phyloP scores from a whole-genome alignment of 2,888 invertebrate species.

The Micoletzkya japonica region DNA sequence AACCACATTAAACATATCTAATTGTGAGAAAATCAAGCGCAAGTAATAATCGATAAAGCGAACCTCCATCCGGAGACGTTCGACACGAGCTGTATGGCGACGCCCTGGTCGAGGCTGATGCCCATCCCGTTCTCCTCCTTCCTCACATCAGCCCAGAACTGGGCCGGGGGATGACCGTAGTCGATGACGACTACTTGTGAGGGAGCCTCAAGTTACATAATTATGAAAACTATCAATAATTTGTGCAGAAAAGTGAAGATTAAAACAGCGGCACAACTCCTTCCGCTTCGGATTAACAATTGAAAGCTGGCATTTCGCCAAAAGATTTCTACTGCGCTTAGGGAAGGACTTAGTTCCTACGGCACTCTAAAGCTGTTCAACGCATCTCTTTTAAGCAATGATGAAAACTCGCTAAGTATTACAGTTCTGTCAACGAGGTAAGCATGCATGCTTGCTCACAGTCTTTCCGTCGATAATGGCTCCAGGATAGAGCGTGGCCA shows the following conservation, averaged over 20 bases:
- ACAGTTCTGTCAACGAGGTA: neutral
- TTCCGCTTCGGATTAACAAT: too few species aligned
- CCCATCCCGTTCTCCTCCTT: slow-evolving; percentile 43
- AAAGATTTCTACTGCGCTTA: too few species aligned
- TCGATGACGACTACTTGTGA: slow-evolving; percentile 35
- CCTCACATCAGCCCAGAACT: slow-evolving; percentile 49
- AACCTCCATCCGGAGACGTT: slow-evolving; percentile 17
- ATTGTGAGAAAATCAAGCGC: neutral
- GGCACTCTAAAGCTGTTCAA: too few species aligned
- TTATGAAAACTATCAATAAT: too few species aligned
- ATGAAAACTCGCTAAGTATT: neutral
- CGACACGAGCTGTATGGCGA: slow-evolving; percentile 40
- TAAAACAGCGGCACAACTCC: too few species aligned
- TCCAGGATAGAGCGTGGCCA: slow-evolving; percentile 44
- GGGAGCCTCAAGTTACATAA: neutral
- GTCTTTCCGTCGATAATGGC: slow-evolving; percentile 40
- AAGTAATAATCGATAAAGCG: neutral
- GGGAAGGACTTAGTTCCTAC: too few species aligned
- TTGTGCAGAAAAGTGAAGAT: too few species aligned
- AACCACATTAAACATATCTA: too few species aligned
- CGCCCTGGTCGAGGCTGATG: slow-evolving; percentile 42
- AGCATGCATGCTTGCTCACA: slow-evolving; percentile 5
- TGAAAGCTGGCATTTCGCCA: too few species aligned
- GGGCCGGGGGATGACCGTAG: slow-evolving; percentile 39
- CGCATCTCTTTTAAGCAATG: too few species aligned